phyloP scores from a whole-genome alignment of 1,140 invertebrate genomes.

The Phthorimaea operculella region DNA sequence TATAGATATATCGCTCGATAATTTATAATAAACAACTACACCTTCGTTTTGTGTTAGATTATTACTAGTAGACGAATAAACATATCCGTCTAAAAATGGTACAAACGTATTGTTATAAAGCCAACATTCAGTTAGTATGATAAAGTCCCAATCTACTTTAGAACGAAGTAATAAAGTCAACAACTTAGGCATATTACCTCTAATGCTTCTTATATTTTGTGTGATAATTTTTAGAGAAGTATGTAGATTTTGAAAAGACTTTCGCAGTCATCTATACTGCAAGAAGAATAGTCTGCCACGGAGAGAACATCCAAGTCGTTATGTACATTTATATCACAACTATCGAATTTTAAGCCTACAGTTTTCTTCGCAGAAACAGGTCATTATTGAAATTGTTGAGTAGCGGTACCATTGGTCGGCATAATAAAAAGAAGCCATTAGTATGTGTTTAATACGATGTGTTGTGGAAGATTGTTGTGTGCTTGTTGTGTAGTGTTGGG shows the following conservation, averaged over 20 bases:
- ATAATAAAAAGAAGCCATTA: too few relatives aligned
- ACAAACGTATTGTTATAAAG: neutral
- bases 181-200: constrained; percentile 7
- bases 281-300: neutral
- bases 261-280: neutral
- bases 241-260: neutral
- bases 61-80: neutral
- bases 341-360: neutral
- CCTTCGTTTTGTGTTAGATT: neutral
- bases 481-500: neutral
- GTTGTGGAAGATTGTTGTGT: neutral
- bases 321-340: neutral
- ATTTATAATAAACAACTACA: neutral
- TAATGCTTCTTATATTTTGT: constrained; percentile 16
- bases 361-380: neutral
- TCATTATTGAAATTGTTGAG: neutral
- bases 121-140: constrained; percentile 16
- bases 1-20: neutral
- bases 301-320: neutral
- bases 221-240: neutral
- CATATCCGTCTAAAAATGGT: neutral
- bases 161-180: constrained; percentile 6
- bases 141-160: constrained; percentile 14
- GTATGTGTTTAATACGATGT: too few relatives aligned
- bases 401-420: neutral